Percentiles rank a stretch among this genome's conserved stretches.
Conservation (phyloP, 2,888 invertebrate species). For the Gerris lacustris region DNA sequence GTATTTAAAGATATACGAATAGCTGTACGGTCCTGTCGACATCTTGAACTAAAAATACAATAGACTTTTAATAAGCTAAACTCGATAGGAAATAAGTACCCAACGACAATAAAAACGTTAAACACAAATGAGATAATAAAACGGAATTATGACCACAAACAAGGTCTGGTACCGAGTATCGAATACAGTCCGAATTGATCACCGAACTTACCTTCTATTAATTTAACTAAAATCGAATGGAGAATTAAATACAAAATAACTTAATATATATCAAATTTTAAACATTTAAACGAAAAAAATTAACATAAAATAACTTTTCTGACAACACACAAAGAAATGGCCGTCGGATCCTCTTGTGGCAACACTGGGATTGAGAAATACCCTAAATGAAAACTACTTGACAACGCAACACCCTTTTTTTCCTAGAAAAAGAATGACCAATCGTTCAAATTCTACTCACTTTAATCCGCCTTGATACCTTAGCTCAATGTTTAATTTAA, state of each 20-base stretch:
- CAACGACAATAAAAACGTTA: neutral
- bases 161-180: neutral
- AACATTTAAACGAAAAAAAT: slow-evolving; percentile 1
- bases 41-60: slow-evolving; percentile 43
- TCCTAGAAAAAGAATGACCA: too few species aligned
- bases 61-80: neutral
- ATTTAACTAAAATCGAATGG: neutral
- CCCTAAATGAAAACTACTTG: too few species aligned
- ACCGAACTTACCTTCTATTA: neutral
- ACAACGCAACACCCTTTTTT: too few species aligned
- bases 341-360: neutral
- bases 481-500: too few species aligned
- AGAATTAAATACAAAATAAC: neutral
- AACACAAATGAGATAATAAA: neutral
- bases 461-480: too few species aligned
- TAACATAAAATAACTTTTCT: neutral
- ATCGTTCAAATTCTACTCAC: too few species aligned
- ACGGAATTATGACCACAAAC: neutral
- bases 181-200: neutral
- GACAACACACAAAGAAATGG: slow-evolving; percentile 5
- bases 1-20: slow-evolving; percentile 99
- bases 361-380: neutral
- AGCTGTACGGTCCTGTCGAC: slow-evolving; percentile 96
- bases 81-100: neutral
- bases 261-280: neutral